phyloP scores from a whole-genome alignment of 2,113 vertebrate species.

The Nycticebus coucang region DNA sequence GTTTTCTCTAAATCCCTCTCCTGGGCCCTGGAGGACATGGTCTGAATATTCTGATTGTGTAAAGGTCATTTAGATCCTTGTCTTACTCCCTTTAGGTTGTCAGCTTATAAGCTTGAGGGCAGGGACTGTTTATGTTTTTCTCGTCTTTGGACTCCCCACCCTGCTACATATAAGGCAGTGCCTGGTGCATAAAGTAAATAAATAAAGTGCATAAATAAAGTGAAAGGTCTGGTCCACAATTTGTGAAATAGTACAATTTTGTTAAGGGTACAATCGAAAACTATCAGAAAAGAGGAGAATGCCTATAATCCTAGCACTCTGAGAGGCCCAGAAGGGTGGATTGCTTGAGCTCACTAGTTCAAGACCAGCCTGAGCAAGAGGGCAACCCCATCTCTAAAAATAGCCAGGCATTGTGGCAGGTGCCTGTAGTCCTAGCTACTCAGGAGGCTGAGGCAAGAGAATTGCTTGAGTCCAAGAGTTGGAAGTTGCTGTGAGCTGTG shows the following conservation, averaged over 20 bases:
- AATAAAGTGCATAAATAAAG: too few relatives aligned
- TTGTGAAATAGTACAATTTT: neutral
- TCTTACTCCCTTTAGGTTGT: neutral
- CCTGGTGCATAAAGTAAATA: neutral
- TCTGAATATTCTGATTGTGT: neutral
- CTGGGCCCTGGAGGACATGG: neutral
- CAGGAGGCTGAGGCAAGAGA: too few relatives aligned
- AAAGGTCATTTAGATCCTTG: neutral
- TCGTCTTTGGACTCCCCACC: neutral
- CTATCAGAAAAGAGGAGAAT: neutral
- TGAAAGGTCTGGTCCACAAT: neutral
- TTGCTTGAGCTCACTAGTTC: too few relatives aligned
- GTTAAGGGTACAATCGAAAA: neutral
- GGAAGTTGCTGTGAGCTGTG: too few relatives aligned
- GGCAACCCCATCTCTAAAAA: too few relatives aligned
- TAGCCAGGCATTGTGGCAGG: too few relatives aligned
- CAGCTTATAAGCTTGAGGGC: neutral
- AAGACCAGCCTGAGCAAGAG: too few relatives aligned
- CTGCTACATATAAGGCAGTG: too few relatives aligned
- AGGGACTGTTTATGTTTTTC: neutral
- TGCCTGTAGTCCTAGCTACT: too few relatives aligned
- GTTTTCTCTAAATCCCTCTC: neutral
- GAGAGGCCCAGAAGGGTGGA: too few relatives aligned
- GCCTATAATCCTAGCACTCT: too few relatives aligned
- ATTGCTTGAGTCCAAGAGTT: too few relatives aligned